Evolutionary conservation across 2,797 vertebrate genomes (phyloP), one percentile per base, ranked within the genome.

Genomic region (Diplodus sargus): DNA sequence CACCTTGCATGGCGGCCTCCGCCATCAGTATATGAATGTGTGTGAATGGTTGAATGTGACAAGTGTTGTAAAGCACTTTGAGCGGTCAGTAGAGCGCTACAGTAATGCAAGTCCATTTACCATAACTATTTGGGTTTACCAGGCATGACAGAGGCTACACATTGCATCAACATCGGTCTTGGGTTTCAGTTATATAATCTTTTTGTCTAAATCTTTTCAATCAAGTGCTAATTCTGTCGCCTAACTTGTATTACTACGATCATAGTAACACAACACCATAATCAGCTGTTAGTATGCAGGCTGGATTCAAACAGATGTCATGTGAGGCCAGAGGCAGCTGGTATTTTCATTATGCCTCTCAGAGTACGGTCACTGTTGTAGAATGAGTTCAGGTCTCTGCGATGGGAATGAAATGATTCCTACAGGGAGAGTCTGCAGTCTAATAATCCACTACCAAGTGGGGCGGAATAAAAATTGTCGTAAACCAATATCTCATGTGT

Each of bases 221-320:
- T 71, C 47, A 68, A 59, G 18, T 18, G 8, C 28, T 22, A 39
- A 59, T 48, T 47, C 25, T 23, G 28, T 59, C 71, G 45, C 28
- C 43, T 5, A 28, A 68, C 30, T 17, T 18, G 10, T 34, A 34
- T 62, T 39, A 58, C 48, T 3, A 23, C 18, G 18, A 42, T 30
- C 17, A 39, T 39, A 11, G 39, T 22, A 53, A 53, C 17, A 17
- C 14, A 39, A 60, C 56, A 72, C 39, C 59, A 54, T 34, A 67
- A 80, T 77, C 52, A 54, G 51, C 22, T 65, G 42, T 66, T 74
- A 64, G 74, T 60, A 45, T 64, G 57, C 28, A 11, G 12, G 34
- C 25, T 2, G 9, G 13, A 66, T 57, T 58, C 25, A 70, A 73
- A 48, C 34, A 74, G 51, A 63, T 77, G 84, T 52, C 54, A 51